A percentile compares a stretch with the other conserved stretches of the same genome.
Conservation (phyloP, 2,113 vertebrate species). For the Serinus canaria region DNA sequence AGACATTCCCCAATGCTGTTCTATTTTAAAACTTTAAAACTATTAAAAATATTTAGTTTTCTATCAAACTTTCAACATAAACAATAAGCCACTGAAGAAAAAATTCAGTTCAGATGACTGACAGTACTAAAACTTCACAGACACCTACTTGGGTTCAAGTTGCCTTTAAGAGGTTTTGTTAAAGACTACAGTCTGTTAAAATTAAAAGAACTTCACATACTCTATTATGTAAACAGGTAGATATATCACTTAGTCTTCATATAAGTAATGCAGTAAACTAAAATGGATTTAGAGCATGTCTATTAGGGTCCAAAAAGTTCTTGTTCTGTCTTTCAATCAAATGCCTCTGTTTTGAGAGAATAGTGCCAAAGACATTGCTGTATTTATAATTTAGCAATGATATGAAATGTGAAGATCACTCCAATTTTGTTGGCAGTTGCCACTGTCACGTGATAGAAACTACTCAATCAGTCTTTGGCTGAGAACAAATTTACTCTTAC, state of each 20-base stretch:
- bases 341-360: neutral
- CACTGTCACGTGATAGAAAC: neutral
- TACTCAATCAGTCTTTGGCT: neutral
- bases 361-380: neutral
- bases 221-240: neutral
- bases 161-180: neutral
- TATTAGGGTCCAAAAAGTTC: neutral
- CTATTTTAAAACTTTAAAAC: neutral
- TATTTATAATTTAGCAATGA: slow-evolving; percentile 1
- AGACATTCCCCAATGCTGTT: neutral
- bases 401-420: neutral
- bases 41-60: neutral
- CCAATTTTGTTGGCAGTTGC: neutral
- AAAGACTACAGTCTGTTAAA: neutral
- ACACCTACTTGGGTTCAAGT: neutral
- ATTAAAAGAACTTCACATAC: neutral
- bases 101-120: neutral
- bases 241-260: neutral
- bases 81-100: neutral
- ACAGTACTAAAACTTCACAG: neutral
- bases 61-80: neutral
- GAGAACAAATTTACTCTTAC: slow-evolving; percentile 19
- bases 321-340: neutral
- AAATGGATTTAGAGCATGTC: neutral
- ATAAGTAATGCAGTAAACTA: neutral